Base-by-base conservation (phyloP, 2,113 vertebrate genomes). In the Ciconia stormi region DNA sequence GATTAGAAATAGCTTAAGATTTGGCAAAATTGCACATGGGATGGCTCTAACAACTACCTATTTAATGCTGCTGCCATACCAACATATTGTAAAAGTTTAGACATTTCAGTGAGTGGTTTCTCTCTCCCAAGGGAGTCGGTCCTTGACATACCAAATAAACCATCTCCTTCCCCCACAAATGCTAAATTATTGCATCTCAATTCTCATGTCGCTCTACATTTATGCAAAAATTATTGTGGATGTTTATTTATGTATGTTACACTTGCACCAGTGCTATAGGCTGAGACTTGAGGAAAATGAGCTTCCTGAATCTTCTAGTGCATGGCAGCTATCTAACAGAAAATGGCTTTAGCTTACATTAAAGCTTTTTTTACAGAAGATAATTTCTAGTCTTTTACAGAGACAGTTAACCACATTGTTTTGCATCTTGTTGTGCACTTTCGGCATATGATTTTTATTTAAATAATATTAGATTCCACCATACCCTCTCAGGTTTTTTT, bases 181-280 rank as follows among this genome's bases (percentile, higher is more conserved):
- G 82, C 85, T 55, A 92, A 96, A 97, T 96, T 97, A 97, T 95
- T 97, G 93, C 94, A 82, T 92, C 89, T 96, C 96, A 96, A 95
- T 96, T 97, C 90, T 92, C 17, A 13, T 25, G 93, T 97, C 67
- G 3, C 94, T 90, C 40, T 93, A 91, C 85, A 95, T 97, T 95
- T 96, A 93, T 96, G 97, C 96, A 96, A 90, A 97, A 94, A 91
- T 91, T 92, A 76, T 82, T 52, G 76, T 74, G 79, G 76, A 58
- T 86, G 65, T 94, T 96, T 89, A 73, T 95, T 97, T 90, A 69
- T 81, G 90, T 63, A 53, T 59, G 73, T 77, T 73, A 62, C n/a
- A 30, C 74, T 71, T 71, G 59, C 44, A 71, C 58, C 40, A 56
- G 40, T 79, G 94, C 94, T 90, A 90, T 84, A 88, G 84, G 89